Conservation (phyloP, 1,140 invertebrate genomes). For the silkworm (Bombyx mori) region DNA sequence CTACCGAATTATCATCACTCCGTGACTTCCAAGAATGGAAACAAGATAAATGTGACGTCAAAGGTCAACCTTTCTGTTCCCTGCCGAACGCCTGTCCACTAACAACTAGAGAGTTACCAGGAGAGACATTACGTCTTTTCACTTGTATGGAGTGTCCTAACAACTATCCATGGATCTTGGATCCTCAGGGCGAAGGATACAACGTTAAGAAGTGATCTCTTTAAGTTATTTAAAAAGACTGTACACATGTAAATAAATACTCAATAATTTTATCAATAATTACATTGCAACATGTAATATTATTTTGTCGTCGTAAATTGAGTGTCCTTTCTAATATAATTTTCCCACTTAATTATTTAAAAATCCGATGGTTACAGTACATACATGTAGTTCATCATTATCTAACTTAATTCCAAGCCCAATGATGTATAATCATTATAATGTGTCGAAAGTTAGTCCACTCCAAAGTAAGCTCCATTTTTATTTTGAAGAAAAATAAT, state of each 20-base stretch:
- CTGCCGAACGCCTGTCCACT: conserved; percentile 91
- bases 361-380: too few species aligned
- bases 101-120: conserved; percentile 90
- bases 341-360: not conserved
- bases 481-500: not conserved
- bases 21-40: conserved; percentile 96
- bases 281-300: conserved; percentile 21
- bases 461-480: too few species aligned
- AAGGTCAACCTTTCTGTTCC: conserved; percentile 93
- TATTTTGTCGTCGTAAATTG: conserved; percentile 26
- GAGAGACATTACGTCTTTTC: conserved; percentile 92
- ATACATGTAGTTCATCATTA: too few species aligned
- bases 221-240: conserved; percentile 65
- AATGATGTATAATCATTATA: too few species aligned
- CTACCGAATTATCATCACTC: conserved; percentile 88
- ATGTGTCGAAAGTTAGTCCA: too few species aligned
- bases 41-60: conserved; percentile 92
- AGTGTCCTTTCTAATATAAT: conserved; percentile 12
- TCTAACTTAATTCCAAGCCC: too few species aligned
- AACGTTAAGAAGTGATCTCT: conserved; percentile 80
- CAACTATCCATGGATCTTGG: conserved; percentile 95
- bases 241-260: conserved; percentile 69
- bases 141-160: conserved; percentile 97
- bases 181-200: conserved; percentile 95
- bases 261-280: conserved; percentile 67